Conservation (phyloP, 2,888 invertebrate species). For the Venusia cambrica region DNA sequence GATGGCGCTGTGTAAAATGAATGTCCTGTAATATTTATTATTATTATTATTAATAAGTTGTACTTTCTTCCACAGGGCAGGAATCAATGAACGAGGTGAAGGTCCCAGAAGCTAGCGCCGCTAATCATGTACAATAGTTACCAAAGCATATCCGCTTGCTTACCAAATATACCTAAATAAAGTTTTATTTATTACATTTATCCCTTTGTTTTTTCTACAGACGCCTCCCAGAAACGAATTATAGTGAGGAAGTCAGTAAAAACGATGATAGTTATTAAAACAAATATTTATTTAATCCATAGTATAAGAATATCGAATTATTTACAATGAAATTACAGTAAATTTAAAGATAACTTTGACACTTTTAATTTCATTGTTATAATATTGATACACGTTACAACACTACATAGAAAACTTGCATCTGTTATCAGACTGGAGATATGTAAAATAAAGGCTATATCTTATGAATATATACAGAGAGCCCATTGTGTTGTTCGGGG, state of each 20-base stretch:
- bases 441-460: conserved; percentile 68
- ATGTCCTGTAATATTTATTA: too few species aligned
- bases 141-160: conserved; percentile 21
- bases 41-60: too few species aligned
- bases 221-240: conserved; percentile 42
- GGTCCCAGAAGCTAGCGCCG: conserved; percentile 17
- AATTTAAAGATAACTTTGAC: conserved; percentile 53
- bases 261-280: conserved; percentile 61
- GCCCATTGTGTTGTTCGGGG: conserved; percentile 69
- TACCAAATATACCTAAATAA: conserved; percentile 12
- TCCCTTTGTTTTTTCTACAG: conserved; percentile 41
- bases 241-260: conserved; percentile 28
- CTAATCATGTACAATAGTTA: conserved; percentile 16
- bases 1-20: too few species aligned
- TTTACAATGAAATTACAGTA: conserved; percentile 78
- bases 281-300: conserved; percentile 78
- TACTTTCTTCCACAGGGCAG: conserved; percentile 35
- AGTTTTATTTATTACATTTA: conserved; percentile 23
- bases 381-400: conserved; percentile 71
- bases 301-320: conserved; percentile 74
- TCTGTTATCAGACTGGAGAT: conserved; percentile 71
- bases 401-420: conserved; percentile 81
- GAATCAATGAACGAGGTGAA: conserved; percentile 23
- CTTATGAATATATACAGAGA: conserved; percentile 70
- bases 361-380: conserved; percentile 74